These are phyloP conservation scores for Philaethria dido DNA, from an alignment of 2,888 invertebrate genomes.

Conservation along the genomic window DNA sequence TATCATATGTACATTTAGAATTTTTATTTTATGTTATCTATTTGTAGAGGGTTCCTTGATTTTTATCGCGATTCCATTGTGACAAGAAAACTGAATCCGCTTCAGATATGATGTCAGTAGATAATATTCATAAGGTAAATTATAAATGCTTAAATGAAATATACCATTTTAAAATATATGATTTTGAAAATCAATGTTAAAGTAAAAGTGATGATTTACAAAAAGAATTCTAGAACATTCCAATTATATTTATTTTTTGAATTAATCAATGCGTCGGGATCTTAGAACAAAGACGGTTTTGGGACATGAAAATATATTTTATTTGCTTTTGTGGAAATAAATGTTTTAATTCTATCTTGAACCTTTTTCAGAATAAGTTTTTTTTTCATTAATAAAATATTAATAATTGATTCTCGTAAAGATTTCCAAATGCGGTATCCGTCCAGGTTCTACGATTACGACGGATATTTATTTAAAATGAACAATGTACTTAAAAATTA, in stretches of 20 bases:
- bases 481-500: slow-evolving; percentile 2
- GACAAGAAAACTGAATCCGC: neutral
- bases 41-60: neutral
- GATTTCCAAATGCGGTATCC: neutral
- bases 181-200: neutral
- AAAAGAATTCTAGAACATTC: neutral
- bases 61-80: neutral
- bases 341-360: too few species aligned
- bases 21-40: neutral
- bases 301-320: neutral
- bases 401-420: neutral
- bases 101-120: neutral
- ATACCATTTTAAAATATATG: neutral
- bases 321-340: too few species aligned
- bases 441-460: neutral
- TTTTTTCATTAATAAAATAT: neutral
- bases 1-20: neutral
- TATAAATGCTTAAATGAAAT: neutral
- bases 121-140: neutral
- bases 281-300: slow-evolving; percentile 6
- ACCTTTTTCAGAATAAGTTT: too few species aligned
- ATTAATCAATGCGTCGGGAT: neutral
- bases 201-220: too few species aligned
- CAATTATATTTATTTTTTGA: neutral
- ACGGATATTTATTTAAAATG: neutral